Evolutionary conservation across 2,113 vertebrate genomes (phyloP).

Genomic region (Theristicus caerulescens): DNA sequence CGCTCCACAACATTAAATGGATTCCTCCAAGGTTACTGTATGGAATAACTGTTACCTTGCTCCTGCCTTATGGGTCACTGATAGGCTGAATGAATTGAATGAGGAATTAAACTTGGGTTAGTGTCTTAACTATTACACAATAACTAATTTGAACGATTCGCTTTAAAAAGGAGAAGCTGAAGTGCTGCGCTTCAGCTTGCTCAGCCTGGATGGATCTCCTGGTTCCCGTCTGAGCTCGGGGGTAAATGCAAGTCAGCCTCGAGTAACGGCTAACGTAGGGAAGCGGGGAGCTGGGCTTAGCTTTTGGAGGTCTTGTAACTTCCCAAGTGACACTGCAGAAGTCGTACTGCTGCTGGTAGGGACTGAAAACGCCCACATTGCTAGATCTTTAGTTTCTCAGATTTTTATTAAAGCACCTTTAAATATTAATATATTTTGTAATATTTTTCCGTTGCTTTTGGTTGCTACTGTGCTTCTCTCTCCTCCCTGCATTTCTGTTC

Average conservation of each 20-base stretch:
- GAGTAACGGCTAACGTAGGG: accelerated
- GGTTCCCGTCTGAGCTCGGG: not conserved
- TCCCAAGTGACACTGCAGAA: not conserved
- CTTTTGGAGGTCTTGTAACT: not conserved
- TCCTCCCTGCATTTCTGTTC: accelerated
- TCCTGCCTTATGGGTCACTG: not conserved
- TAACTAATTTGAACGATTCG: not conserved
- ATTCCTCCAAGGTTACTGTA: not conserved
- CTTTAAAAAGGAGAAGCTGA: not conserved
- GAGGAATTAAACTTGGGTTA: not conserved
- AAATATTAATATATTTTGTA: not conserved
- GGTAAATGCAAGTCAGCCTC: not conserved
- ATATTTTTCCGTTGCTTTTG: not conserved
- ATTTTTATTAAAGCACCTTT: not conserved
- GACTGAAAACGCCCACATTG: not conserved
- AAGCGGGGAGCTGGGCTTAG: not conserved
- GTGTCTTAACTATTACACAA: not conserved
- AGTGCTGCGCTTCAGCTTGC: not conserved
- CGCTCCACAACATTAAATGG: not conserved
- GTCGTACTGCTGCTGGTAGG: not conserved
- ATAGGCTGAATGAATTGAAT: not conserved
- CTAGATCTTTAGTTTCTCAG: accelerated
- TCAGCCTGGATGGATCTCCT: not conserved
- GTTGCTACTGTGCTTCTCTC: not conserved
- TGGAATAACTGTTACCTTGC: not conserved